These are phyloP conservation scores for Dendrolimus punctatus DNA, from an alignment of 1,140 invertebrate species.

Conservation along the genomic window DNA sequence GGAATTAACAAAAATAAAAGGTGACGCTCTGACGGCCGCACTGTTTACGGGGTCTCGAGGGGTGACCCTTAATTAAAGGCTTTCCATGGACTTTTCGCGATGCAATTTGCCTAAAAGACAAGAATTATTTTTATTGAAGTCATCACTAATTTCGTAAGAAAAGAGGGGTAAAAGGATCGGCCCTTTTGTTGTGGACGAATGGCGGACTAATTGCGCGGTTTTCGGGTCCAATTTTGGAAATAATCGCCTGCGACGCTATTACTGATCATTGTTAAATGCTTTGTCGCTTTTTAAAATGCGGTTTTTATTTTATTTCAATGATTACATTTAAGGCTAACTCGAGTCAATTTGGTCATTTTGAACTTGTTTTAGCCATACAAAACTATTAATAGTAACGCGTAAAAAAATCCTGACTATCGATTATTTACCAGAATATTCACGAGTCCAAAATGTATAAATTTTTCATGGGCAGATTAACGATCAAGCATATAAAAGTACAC, in stretches of 20 bases:
- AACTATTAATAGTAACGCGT: too few species aligned
- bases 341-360: too few species aligned
- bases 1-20: conserved; percentile 73
- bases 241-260: conserved; percentile 28
- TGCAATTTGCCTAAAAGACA: conserved; percentile 71
- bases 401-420: too few species aligned
- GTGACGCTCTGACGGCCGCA: conserved; percentile 55
- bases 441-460: too few species aligned
- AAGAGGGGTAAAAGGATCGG: conserved; percentile 30
- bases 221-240: conserved; percentile 40
- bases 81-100: conserved; percentile 63
- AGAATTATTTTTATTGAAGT: conserved; percentile 73
- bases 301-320: too few species aligned
- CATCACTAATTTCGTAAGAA: conserved; percentile 67
- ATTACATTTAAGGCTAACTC: too few species aligned
- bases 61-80: conserved; percentile 67
- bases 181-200: conserved; percentile 65
- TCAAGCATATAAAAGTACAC: too few species aligned
- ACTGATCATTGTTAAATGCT: conserved; percentile 21
- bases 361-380: too few species aligned
- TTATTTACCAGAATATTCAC: too few species aligned
- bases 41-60: conserved; percentile 53
- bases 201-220: conserved; percentile 62
- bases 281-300: too few species aligned
- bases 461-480: too few species aligned